phyloP scores from a whole-genome alignment of 2,113 vertebrate genomes.

The Cyprinodon variegatus region DNA sequence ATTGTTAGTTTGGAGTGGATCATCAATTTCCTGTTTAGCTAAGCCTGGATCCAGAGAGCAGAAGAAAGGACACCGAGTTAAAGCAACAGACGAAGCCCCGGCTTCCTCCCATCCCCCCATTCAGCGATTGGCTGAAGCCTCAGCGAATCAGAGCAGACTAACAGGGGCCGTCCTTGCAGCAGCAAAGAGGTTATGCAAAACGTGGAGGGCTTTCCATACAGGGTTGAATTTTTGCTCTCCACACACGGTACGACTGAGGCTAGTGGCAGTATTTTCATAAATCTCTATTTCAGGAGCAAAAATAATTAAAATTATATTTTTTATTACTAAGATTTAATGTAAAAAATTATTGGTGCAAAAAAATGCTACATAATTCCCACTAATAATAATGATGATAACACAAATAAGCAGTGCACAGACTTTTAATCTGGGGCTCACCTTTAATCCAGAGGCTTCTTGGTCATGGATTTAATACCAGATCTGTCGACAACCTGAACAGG shows the following conservation, averaged over 20 bases:
- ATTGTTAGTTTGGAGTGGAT: constrained; percentile 19
- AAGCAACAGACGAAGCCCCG: constrained; percentile 56
- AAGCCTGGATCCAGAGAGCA: constrained; percentile 34
- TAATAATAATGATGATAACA: constrained; percentile 8
- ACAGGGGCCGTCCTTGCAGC: constrained; percentile 68
- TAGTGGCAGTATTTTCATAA: constrained; percentile 26
- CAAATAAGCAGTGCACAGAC: neutral
- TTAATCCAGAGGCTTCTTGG: constrained; percentile 40
- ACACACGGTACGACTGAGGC: constrained; percentile 35
- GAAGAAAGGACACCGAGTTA: constrained; percentile 51
- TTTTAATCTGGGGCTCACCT: constrained; percentile 55
- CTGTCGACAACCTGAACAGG: constrained; percentile 49
- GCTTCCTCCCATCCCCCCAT: constrained; percentile 70
- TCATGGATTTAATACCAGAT: constrained; percentile 66
- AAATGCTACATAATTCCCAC: constrained; percentile 13
- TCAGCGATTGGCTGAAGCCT: constrained; percentile 66
- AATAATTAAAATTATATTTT: neutral
- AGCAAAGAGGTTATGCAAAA: constrained; percentile 72
- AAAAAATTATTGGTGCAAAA: constrained; percentile 18
- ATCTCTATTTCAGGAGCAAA: constrained; percentile 1
- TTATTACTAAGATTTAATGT: neutral
- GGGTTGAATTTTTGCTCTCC: constrained; percentile 21
- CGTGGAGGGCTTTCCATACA: constrained; percentile 49
- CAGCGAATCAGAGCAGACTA: constrained; percentile 69
- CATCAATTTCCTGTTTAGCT: constrained; percentile 37